These are phyloP conservation scores for Mixornis gularis DNA, from an alignment of 2,113 vertebrate species.

Conservation along the genomic window DNA sequence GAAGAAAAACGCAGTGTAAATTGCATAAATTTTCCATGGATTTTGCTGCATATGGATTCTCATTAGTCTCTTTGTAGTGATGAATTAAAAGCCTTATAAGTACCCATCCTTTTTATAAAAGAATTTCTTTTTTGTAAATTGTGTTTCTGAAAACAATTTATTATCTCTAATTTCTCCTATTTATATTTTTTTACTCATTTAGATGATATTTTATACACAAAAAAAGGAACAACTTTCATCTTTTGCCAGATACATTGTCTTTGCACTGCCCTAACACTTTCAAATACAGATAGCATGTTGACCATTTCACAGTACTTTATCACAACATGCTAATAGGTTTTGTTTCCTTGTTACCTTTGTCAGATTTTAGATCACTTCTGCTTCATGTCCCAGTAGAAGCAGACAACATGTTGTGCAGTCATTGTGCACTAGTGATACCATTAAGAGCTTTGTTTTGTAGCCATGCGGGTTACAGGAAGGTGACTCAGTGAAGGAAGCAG, in stretches of 20 bases:
- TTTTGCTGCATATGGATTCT: background rate
- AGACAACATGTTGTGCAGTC: background rate
- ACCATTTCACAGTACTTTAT: background rate
- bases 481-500: background rate
- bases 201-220: background rate
- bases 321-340: background rate
- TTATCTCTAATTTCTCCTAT: background rate
- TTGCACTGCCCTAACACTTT: background rate
- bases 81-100: background rate
- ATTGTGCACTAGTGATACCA: background rate
- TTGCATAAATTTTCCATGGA: background rate
- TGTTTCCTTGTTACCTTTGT: background rate
- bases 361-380: background rate
- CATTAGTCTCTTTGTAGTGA: background rate
- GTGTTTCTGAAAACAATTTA: background rate
- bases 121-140: background rate
- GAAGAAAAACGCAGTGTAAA: background rate
- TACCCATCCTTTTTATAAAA: background rate
- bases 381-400: background rate
- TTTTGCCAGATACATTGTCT: background rate
- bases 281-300: background rate
- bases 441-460: background rate
- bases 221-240: background rate
- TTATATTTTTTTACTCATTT: background rate
- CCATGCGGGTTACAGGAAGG: background rate